phyloP scores from a whole-genome alignment of 2,797 vertebrate genomes.

The Fringilla coelebs region DNA sequence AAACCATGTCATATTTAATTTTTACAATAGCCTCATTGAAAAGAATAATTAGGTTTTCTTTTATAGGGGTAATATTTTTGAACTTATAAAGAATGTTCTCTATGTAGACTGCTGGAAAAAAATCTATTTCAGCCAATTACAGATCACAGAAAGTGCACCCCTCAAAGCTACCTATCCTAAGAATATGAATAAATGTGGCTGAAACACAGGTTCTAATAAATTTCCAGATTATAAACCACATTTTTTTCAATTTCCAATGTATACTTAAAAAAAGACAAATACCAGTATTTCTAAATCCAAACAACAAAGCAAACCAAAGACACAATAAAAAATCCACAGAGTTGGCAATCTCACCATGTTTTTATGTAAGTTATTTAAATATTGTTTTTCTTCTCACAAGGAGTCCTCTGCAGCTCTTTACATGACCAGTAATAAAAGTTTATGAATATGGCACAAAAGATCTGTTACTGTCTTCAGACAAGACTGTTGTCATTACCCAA shows the following conservation, averaged over 20 bases:
- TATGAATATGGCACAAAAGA: constrained; percentile 16
- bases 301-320: not conserved
- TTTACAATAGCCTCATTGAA: not conserved
- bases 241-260: not conserved
- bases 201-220: not conserved
- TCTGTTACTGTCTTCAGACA: constrained; percentile 5
- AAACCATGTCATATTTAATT: not conserved
- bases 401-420: not conserved
- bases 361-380: not conserved
- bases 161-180: not conserved
- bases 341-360: not conserved
- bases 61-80: not conserved
- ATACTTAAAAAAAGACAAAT: not conserved
- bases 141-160: not conserved
- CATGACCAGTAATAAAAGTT: constrained; percentile 3
- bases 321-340: not conserved
- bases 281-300: not conserved
- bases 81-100: not conserved
- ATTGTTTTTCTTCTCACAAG: not conserved
- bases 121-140: not conserved
- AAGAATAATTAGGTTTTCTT: not conserved
- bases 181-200: not conserved
- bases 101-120: not conserved
- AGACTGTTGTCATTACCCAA: not conserved
- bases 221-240: not conserved